phyloP scores from a whole-genome alignment of 1,140 invertebrate genomes.

The Musca domestica region DNA sequence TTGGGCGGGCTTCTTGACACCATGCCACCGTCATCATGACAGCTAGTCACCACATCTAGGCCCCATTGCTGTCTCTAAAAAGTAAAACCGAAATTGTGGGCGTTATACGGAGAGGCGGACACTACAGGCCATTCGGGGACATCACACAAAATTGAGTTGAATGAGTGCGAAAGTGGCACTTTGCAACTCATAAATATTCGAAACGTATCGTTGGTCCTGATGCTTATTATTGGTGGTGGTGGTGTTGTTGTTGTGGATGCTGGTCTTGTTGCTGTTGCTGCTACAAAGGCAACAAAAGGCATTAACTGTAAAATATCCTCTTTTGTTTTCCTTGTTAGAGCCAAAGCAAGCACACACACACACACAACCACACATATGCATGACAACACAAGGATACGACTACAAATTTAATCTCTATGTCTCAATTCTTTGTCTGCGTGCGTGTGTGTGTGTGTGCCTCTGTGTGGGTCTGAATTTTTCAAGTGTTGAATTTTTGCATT shows the following conservation, averaged over 20 bases:
- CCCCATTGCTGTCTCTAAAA: too few species aligned
- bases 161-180: slow-evolving; percentile 10
- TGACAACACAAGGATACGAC: too few species aligned
- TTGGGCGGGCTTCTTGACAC: too few species aligned
- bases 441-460: not conserved
- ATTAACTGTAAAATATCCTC: slow-evolving; percentile 17
- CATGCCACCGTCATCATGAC: too few species aligned
- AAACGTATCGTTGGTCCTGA: slow-evolving; percentile 12
- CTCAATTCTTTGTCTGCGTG: not conserved
- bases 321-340: not conserved
- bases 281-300: not conserved
- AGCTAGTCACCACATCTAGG: too few species aligned
- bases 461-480: not conserved
- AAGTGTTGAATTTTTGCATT: slow-evolving; percentile 20
- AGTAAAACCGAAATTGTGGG: not conserved
- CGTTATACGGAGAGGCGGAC: slow-evolving; percentile 3
- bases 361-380: not conserved
- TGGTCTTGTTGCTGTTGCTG: not conserved
- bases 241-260: not conserved
- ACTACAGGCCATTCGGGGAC: not conserved
- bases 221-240: not conserved
- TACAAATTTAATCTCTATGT: too few species aligned
- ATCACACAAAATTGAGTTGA: slow-evolving; percentile 17
- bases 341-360: not conserved
- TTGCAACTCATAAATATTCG: slow-evolving; percentile 22